phyloP scores from a whole-genome alignment of 2,113 vertebrate species.

The Engraulis encrasicolus region DNA sequence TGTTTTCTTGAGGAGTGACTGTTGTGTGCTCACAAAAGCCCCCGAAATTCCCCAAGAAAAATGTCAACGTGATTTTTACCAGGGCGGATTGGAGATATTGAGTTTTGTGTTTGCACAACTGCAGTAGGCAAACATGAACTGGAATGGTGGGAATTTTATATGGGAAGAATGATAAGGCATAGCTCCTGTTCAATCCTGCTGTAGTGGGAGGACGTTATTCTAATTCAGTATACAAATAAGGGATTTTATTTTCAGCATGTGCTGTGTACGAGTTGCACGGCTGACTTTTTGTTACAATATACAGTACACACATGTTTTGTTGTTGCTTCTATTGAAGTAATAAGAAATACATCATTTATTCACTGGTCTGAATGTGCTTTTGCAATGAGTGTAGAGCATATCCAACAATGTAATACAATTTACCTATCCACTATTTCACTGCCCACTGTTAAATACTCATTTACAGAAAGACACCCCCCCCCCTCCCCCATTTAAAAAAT shows the following conservation, averaged over 20 bases:
- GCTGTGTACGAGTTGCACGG: not conserved
- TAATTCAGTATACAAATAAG: constrained; percentile 41
- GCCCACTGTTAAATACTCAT: not conserved
- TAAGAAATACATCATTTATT: not conserved
- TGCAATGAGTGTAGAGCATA: not conserved
- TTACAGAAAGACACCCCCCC: not conserved
- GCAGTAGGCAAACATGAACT: not conserved
- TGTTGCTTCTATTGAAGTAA: not conserved
- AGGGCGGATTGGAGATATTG: not conserved
- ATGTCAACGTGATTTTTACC: not conserved
- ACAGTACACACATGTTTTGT: not conserved
- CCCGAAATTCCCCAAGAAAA: not conserved
- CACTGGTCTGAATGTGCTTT: not conserved
- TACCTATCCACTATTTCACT: not conserved
- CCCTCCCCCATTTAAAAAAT: too few relatives aligned
- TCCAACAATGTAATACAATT: not conserved
- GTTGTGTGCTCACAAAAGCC: not conserved
- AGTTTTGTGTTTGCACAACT: constrained; percentile 6
- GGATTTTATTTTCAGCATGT: constrained; percentile 1
- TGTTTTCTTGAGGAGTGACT: not conserved
- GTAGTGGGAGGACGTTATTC: constrained; percentile 29
- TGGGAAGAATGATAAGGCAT: not conserved
- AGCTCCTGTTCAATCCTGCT: constrained; percentile 25
- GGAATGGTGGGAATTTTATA: not conserved
- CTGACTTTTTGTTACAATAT: not conserved